Evolutionary conservation across 2,797 vertebrate genomes (phyloP).

Genomic region (Pampus argenteus): DNA sequence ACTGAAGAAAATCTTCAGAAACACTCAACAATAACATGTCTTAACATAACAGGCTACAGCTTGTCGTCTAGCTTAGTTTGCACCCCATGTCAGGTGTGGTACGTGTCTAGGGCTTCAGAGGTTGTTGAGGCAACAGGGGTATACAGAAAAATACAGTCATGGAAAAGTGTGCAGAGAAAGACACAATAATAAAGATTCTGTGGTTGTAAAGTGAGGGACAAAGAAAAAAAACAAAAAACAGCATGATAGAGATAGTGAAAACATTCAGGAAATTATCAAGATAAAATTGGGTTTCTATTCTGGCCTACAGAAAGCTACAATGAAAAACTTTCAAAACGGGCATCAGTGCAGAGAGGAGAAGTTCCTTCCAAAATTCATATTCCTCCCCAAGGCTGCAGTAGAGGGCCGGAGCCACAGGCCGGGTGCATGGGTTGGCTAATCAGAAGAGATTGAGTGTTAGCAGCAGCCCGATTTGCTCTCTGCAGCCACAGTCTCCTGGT

Average conservation of each 20-base stretch:
- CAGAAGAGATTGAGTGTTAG: conserved; percentile 78
- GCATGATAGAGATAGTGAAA: conserved; percentile 7
- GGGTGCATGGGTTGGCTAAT: conserved; percentile 38
- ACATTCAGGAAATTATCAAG: conserved; percentile 13
- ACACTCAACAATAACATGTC: conserved; percentile 20
- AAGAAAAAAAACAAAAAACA: neutral
- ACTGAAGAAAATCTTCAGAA: neutral
- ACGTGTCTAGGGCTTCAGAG: conserved; percentile 24
- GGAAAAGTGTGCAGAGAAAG: conserved; percentile 10
- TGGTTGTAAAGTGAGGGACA: conserved; percentile 5
- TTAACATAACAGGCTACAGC: conserved; percentile 7
- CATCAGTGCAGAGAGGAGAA: conserved; percentile 43
- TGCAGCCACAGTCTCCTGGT: conserved; percentile 85
- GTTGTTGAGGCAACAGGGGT: conserved; percentile 11
- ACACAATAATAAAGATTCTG: conserved; percentile 10
- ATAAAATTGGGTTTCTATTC: conserved; percentile 33
- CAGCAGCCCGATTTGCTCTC: conserved; percentile 95
- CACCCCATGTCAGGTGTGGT: conserved; percentile 1
- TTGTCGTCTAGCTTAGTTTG: conserved; percentile 27
- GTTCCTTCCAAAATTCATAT: conserved; percentile 41
- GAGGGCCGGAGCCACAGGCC: conserved; percentile 40
- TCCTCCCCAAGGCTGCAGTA: conserved; percentile 50
- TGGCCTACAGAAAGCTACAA: conserved; percentile 1
- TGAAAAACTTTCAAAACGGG: conserved; percentile 32
- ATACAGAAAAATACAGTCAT: conserved; percentile 20